Evolutionary conservation across 2,113 vertebrate genomes (phyloP), one percentile per base, ranked within the genome.

Genomic region (Rhea pennata): DNA sequence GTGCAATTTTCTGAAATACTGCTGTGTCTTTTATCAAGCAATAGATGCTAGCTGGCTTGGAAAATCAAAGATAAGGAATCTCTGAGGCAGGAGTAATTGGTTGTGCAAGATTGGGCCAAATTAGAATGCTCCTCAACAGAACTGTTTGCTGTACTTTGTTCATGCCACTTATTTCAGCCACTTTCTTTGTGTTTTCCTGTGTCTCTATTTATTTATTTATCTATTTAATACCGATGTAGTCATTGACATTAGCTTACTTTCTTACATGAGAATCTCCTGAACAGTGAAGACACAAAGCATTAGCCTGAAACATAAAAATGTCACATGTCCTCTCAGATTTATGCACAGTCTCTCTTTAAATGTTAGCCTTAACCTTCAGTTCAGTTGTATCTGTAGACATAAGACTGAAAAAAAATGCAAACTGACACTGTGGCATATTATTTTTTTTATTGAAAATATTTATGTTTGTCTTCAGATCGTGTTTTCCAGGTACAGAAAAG

Each of bases 1-100:
- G 88, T 87, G 26, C 62, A 96, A 88, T 96, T 96, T 95, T 96
- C 84, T 96, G 87, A 96, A 96, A 96, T 95, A 80, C 64, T 93
- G 58, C 50, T 77, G 54, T 93, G 87, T 88, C 75, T 94, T 96
- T 96, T 96, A 91, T 94, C 81, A 96, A 91, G 75, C 88, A 83
- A 92, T 78, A 96, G 92, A 85, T 66, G 77, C 78, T 93, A 91
- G 56, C 59, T 95, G 87, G 67, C 82, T 95, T 93, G 78, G 83
- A 94, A 96, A 94, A 94, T 92, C 42, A 87, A 54, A 84, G 95
- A 91, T 91, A 93, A 95, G 87, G 53, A 92, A n/a, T 54, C 58
- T 87, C 62, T 72, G 92, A 93, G 62, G 81, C 61, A 89, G 83
- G 72, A 93, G 62, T 93, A 91, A 90, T 95, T 95, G 91, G 75